Conservation (phyloP, 1,140 invertebrate species). For the Schlechtendalia chinensis region DNA sequence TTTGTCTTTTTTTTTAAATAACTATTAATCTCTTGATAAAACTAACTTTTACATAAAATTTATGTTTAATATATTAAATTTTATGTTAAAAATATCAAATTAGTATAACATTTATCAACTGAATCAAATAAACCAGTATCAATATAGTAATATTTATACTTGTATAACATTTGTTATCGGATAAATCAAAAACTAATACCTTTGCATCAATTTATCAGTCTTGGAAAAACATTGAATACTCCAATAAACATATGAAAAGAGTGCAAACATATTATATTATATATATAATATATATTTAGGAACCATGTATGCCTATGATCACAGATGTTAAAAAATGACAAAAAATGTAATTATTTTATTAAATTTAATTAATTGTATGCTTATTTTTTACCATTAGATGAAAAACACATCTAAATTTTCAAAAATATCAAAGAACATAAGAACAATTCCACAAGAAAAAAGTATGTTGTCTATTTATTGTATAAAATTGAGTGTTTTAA, state of each 20-base stretch:
- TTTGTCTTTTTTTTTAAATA: too few relatives aligned
- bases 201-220: too few relatives aligned
- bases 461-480: not conserved
- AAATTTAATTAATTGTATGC: not conserved
- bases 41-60: not conserved
- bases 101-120: not conserved
- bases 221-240: not conserved
- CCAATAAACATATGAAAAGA: not conserved
- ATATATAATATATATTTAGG: not conserved
- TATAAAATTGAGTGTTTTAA: not conserved
- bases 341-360: constrained; percentile 17
- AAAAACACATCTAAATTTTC: not conserved
- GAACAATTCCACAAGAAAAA: not conserved
- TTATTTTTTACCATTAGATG: constrained; percentile 7
- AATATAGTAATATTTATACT: not conserved
- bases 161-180: not conserved
- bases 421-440: not conserved
- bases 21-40: too few relatives aligned
- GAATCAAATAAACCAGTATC: not conserved
- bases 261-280: too few relatives aligned
- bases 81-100: not conserved
- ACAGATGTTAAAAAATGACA: not conserved
- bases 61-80: not conserved
- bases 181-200: too few relatives aligned
- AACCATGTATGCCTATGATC: too few relatives aligned